These are phyloP conservation scores for Macrostomum lignano DNA, from an alignment of 1,140 invertebrate species.

Conservation along the genomic window DNA sequence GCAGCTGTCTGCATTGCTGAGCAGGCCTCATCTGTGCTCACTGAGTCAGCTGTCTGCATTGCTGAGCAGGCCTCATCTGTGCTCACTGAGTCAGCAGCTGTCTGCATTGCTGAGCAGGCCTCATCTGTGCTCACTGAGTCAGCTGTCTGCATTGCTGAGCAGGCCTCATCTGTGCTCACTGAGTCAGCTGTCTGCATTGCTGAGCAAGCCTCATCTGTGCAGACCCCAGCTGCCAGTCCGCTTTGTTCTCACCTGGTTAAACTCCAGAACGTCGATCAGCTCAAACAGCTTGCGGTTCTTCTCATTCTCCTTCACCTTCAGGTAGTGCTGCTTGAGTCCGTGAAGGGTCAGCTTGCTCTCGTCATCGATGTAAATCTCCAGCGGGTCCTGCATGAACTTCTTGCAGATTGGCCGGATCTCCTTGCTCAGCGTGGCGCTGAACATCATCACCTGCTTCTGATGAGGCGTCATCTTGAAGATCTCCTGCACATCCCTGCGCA, in stretches of 20 bases:
- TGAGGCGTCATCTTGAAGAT: slow-evolving; percentile 90
- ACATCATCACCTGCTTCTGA: slow-evolving; percentile 99
- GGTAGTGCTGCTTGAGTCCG: slow-evolving; percentile 93
- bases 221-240: neutral
- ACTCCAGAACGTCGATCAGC: slow-evolving; percentile 82
- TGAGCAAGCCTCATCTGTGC: too few species aligned
- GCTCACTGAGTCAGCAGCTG: too few species aligned
- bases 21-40: too few species aligned
- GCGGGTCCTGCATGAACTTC: slow-evolving; percentile 99
- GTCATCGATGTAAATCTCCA: slow-evolving; percentile 99
- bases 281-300: slow-evolving; percentile 99
- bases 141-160: too few species aligned
- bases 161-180: too few species aligned
- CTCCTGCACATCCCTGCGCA: slow-evolving; percentile 95
- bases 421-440: slow-evolving; percentile 92
- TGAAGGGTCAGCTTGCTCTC: slow-evolving; percentile 95
- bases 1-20: too few species aligned
- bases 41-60: too few species aligned
- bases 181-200: too few species aligned
- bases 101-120: too few species aligned
- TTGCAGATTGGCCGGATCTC: slow-evolving; percentile 95
- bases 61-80: too few species aligned
- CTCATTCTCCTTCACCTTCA: slow-evolving; percentile 96
- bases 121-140: too few species aligned
- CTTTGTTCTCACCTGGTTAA: slow-evolving; percentile 56